Percentiles rank a stretch among this genome's conserved stretches.
phyloP scores from a whole-genome alignment of 2,888 invertebrate genomes.

The Volucella zonaria region DNA sequence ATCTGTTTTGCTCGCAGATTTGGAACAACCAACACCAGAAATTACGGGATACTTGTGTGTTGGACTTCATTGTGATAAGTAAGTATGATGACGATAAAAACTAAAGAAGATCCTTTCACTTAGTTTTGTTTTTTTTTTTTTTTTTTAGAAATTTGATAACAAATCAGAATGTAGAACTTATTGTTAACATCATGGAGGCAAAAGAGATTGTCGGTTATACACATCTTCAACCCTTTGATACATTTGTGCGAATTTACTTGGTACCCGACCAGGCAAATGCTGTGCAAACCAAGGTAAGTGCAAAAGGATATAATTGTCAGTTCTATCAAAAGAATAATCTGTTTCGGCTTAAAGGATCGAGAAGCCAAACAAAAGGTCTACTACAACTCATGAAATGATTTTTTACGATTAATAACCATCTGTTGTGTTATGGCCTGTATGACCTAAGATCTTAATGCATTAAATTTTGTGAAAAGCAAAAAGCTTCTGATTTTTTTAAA shows the following conservation, averaged over 20 bases:
- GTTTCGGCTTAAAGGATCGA: no score
- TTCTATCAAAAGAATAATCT: no score
- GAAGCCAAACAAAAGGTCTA: no score
- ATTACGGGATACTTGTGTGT: slow-evolving; percentile 90
- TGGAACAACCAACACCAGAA: slow-evolving; percentile 87
- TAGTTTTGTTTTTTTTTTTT: neutral
- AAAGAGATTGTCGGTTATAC: slow-evolving; percentile 87
- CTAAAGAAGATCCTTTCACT: neutral
- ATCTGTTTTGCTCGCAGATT: slow-evolving; percentile 87
- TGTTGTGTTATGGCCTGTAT: no score
- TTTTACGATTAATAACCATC: no score
- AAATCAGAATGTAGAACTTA: slow-evolving; percentile 80
- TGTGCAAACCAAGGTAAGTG: slow-evolving; percentile 86
- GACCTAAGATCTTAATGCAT: no score
- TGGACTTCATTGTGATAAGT: slow-evolving; percentile 91
- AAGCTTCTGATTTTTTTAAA: no score
- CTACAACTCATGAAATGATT: no score
- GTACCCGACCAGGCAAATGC: slow-evolving; percentile 88
- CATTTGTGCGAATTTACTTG: slow-evolving; percentile 89
- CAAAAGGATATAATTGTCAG: neutral
- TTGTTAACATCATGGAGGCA: slow-evolving; percentile 89
- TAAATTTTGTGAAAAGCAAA: no score
- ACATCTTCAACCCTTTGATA: slow-evolving; percentile 86
- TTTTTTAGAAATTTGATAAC: slow-evolving; percentile 78
- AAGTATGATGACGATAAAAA: slow-evolving; percentile 76